Evolutionary conservation across 2,113 vertebrate genomes (phyloP).

Genomic region (Esox niger): DNA sequence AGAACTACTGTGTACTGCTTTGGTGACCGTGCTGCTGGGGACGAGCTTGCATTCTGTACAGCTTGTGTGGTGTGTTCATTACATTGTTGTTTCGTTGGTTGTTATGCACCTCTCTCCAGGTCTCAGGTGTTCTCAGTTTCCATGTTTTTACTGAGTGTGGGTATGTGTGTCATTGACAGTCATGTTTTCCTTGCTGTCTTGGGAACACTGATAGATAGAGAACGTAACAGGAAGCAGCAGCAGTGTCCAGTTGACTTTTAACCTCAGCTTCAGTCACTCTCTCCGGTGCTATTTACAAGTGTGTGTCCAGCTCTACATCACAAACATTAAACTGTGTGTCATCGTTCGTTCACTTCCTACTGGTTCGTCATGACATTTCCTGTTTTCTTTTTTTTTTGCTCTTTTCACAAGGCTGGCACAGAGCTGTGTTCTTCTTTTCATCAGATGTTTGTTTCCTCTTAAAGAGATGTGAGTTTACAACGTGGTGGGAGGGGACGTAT

Average conservation of each 20-base stretch:
- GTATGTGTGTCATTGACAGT: slow-evolving; percentile 11
- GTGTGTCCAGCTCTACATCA: slow-evolving; percentile 59
- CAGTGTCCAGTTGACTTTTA: slow-evolving; percentile 60
- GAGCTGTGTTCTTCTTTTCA: slow-evolving; percentile 54
- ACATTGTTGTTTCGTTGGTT: slow-evolving; percentile 42
- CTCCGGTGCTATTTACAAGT: slow-evolving; percentile 72
- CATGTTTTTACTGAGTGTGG: slow-evolving; percentile 29
- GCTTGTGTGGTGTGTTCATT: slow-evolving; percentile 1
- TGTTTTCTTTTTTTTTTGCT: slow-evolving; percentile 27
- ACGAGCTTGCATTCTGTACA: slow-evolving; percentile 55
- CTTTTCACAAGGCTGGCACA: slow-evolving; percentile 59
- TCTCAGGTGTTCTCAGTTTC: slow-evolving; percentile 50
- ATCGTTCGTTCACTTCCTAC: background rate
- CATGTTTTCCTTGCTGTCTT: slow-evolving; percentile 51
- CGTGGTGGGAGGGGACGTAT: slow-evolving; percentile 46
- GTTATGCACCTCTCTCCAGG: slow-evolving; percentile 23
- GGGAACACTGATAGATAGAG: slow-evolving; percentile 57
- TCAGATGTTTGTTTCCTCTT: slow-evolving; percentile 57
- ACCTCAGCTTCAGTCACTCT: slow-evolving; percentile 61
- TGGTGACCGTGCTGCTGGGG: slow-evolving; percentile 42
- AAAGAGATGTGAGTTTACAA: slow-evolving; percentile 60
- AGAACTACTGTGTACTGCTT: slow-evolving; percentile 32
- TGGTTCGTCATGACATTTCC: background rate
- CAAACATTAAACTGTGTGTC: slow-evolving; percentile 34
- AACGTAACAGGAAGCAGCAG: slow-evolving; percentile 56